phyloP scores from a whole-genome alignment of 2,888 invertebrate species.

The Rhagophthalmus giganteus region DNA sequence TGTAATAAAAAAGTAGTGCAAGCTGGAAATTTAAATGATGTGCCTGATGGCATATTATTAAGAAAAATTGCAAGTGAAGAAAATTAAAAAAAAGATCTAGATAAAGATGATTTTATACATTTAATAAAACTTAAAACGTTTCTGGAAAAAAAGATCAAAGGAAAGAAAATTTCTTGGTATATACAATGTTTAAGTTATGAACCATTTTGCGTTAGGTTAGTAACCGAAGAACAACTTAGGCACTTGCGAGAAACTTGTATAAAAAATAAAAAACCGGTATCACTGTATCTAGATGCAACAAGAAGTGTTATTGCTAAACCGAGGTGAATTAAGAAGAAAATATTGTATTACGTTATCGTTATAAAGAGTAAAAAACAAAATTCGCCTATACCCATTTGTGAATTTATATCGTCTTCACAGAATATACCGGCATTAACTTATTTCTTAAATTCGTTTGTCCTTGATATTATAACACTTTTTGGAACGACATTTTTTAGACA shows the following conservation, averaged over 20 bases:
- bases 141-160: not conserved
- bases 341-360: constrained; percentile 2
- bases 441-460: constrained; percentile 2
- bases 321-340: constrained; percentile 1
- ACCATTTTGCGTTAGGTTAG: constrained; percentile 2
- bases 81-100: constrained; percentile 1
- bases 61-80: constrained; percentile 4
- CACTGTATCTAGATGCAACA: constrained; percentile 5
- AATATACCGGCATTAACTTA: not conserved
- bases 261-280: constrained; percentile 1
- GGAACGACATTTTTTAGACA: not conserved
- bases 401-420: constrained; percentile 1
- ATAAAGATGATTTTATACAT: constrained; percentile 1
- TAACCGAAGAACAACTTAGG: constrained; percentile 2
- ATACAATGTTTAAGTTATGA: constrained; percentile 1
- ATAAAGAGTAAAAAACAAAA: not conserved
- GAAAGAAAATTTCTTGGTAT: not conserved
- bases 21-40: constrained; percentile 8
- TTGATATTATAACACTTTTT: not conserved
- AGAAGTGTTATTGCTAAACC: constrained; percentile 1
- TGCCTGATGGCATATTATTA: not conserved
- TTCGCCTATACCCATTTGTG: constrained; percentile 1
- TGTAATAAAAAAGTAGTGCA: not conserved
- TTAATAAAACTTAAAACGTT: constrained; percentile 1
- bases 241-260: not conserved